Conservation (phyloP, 2,797 vertebrate species). For the Clarias laeviceps region DNA sequence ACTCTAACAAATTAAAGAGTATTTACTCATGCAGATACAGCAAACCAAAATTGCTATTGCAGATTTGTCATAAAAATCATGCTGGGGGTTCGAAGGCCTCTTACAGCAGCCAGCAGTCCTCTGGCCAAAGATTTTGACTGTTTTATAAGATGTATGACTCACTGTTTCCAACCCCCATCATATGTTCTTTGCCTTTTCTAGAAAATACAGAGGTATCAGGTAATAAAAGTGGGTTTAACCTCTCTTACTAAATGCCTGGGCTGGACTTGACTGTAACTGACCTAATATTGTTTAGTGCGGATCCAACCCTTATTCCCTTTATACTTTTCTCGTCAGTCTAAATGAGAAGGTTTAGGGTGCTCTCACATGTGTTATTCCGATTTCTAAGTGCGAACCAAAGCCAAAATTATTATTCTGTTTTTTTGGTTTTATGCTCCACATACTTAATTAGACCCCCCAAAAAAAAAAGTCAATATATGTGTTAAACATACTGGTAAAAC, state of each 20-base stretch:
- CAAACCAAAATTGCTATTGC: slow-evolving; percentile 70
- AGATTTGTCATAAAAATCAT: slow-evolving; percentile 51
- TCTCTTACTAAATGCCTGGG: slow-evolving; percentile 4
- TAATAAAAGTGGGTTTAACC: neutral
- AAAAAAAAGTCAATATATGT: neutral
- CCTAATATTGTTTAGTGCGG: neutral
- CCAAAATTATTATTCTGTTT: neutral
- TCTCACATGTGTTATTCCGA: neutral
- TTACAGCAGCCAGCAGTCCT: slow-evolving; percentile 14
- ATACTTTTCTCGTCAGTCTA: slow-evolving; percentile 4
- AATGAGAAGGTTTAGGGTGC: neutral
- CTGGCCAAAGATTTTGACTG: slow-evolving; percentile 16
- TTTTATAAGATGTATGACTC: slow-evolving; percentile 44
- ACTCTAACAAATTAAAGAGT: slow-evolving; percentile 27
- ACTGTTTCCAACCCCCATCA: slow-evolving; percentile 36
- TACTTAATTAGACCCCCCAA: neutral
- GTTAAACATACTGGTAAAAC: neutral
- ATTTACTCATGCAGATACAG: slow-evolving; percentile 64
- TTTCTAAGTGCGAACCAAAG: neutral
- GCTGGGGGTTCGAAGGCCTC: slow-evolving; percentile 19
- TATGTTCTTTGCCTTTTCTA: slow-evolving; percentile 11
- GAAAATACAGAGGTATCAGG: slow-evolving; percentile 17
- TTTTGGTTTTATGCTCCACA: neutral
- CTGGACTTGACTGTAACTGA: neutral
- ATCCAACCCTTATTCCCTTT: slow-evolving; percentile 35